Percentiles rank a stretch among this genome's conserved stretches.
Evolutionary conservation across 2,888 invertebrate genomes (phyloP).

Genomic region (Dynastes grantii): DNA sequence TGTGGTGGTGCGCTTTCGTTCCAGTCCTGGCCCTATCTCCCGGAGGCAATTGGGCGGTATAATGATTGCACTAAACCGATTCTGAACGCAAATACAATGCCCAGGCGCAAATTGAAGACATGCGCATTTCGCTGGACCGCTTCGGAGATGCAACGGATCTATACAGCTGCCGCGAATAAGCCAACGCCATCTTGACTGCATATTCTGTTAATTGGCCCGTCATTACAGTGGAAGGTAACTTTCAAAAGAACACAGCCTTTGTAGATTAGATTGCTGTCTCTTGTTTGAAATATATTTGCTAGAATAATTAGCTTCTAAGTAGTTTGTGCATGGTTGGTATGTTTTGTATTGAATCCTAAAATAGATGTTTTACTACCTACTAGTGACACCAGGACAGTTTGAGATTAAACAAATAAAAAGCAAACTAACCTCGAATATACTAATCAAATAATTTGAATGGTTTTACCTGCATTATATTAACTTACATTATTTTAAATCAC

Average conservation of each 20-base stretch:
- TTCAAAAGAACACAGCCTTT: conserved; percentile 4
- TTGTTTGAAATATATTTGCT: neutral
- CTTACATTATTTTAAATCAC: too few relatives aligned
- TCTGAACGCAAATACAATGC: conserved; percentile 52
- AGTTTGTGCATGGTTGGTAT: conserved; percentile 10
- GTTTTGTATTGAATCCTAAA: too few relatives aligned
- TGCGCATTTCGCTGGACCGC: conserved; percentile 51
- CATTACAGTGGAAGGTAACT: conserved; percentile 54
- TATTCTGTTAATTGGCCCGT: conserved; percentile 61
- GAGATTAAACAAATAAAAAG: too few relatives aligned
- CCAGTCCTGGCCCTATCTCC: conserved; percentile 57
- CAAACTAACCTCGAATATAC: too few relatives aligned
- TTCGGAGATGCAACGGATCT: conserved; percentile 57
- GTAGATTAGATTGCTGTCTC: conserved; percentile 2
- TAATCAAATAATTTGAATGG: too few relatives aligned
- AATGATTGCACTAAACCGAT: conserved; percentile 63
- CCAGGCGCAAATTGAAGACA: conserved; percentile 56
- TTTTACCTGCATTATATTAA: too few relatives aligned
- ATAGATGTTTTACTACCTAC: too few relatives aligned
- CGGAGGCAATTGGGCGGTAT: conserved; percentile 62
- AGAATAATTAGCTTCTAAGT: neutral
- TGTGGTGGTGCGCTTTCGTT: conserved; percentile 53
- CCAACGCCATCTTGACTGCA: conserved; percentile 62
- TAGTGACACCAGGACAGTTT: too few relatives aligned
- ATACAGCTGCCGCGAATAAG: conserved; percentile 52